These are phyloP conservation scores for Trinectes maculatus DNA, from an alignment of 2,113 vertebrate genomes.

Conservation along the genomic window DNA sequence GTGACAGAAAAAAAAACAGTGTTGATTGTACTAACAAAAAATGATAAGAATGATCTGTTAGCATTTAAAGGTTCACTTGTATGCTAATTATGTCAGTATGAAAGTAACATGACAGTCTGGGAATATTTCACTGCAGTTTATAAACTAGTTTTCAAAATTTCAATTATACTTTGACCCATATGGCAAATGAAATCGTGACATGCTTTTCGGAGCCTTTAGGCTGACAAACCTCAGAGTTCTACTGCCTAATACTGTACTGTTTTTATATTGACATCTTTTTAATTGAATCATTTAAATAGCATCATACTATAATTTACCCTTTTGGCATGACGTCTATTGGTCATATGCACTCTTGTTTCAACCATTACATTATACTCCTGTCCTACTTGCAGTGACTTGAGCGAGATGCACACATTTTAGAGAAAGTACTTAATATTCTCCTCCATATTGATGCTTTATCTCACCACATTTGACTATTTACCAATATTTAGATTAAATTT, in stretches of 20 bases:
- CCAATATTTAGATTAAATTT: no score
- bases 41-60: no score
- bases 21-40: no score
- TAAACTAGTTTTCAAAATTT: conserved; percentile 11
- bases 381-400: not conserved
- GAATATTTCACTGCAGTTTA: not conserved
- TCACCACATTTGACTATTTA: not conserved
- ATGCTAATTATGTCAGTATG: no score
- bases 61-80: no score
- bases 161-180: conserved; percentile 26
- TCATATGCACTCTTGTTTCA: not conserved
- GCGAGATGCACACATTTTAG: not conserved
- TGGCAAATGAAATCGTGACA: conserved; percentile 10
- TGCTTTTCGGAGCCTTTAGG: conserved; percentile 20
- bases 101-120: no score
- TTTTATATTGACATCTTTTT: conserved; percentile 15
- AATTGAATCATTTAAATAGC: conserved; percentile 25
- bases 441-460: not conserved
- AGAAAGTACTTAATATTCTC: not conserved
- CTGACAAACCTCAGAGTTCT: not conserved
- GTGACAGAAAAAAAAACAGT: no score
- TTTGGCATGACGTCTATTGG: not conserved
- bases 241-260: no score
- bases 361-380: not conserved
- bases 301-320: not conserved